These are phyloP conservation scores for Australoheros facetus DNA, from an alignment of 2,797 vertebrate genomes.

Conservation along the genomic window DNA sequence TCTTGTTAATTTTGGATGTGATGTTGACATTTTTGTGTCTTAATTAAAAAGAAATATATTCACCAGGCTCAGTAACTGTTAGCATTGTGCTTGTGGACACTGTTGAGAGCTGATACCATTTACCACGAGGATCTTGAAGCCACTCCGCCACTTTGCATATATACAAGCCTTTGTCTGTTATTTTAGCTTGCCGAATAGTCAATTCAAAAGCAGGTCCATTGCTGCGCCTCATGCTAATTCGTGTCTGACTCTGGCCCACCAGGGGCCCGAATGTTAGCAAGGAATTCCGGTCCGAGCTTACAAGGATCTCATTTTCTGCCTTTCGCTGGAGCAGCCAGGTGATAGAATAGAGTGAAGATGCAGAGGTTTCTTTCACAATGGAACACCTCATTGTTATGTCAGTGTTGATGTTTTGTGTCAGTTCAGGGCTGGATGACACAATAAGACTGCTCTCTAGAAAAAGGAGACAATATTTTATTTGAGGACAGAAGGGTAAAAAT, in stretches of 20 bases:
- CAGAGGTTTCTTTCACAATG: constrained; percentile 44
- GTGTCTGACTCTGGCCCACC: constrained; percentile 44
- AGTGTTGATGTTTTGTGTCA: constrained; percentile 46
- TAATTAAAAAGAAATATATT: neutral
- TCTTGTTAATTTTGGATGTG: neutral
- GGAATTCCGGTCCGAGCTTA: constrained; percentile 66
- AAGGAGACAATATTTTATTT: constrained; percentile 10
- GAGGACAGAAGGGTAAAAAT: neutral
- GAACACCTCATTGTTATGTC: constrained; percentile 79
- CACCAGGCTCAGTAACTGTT: constrained; percentile 67
- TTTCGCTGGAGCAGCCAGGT: constrained; percentile 78
- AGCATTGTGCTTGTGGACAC: constrained; percentile 35
- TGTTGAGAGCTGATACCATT: constrained; percentile 68
- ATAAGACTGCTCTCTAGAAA: constrained; percentile 64
- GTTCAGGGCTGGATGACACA: constrained; percentile 39
- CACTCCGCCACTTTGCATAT: constrained; percentile 77
- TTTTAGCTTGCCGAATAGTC: constrained; percentile 68
- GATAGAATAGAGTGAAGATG: constrained; percentile 73
- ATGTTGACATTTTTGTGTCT: neutral
- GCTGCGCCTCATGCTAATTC: constrained; percentile 62
- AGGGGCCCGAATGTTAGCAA: constrained; percentile 54
- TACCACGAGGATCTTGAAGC: constrained; percentile 69
- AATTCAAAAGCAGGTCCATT: constrained; percentile 75
- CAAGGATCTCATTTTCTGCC: constrained; percentile 31
- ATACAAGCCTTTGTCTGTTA: constrained; percentile 72